These are phyloP conservation scores for Latheticus oryzae DNA, from an alignment of 2,888 invertebrate genomes.

Conservation along the genomic window DNA sequence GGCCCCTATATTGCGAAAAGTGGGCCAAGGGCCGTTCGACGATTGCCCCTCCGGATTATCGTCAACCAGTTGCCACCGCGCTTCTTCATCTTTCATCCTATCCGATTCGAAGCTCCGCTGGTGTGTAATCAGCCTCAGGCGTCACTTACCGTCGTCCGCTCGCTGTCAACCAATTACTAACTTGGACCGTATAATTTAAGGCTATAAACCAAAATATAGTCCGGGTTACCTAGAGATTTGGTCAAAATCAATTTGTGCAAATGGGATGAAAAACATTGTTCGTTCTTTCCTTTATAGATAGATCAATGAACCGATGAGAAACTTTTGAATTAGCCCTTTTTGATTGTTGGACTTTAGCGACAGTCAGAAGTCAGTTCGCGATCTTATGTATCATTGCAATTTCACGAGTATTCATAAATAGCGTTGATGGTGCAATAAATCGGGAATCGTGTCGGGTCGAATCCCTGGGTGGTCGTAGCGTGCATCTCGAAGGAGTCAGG, in stretches of 20 bases:
- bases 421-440: constrained; percentile 63
- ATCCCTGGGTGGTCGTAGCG: constrained; percentile 63
- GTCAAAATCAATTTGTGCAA: constrained; percentile 44
- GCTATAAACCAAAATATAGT: constrained; percentile 65
- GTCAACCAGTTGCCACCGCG: constrained; percentile 37
- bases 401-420: constrained; percentile 65
- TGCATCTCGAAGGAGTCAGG: constrained; percentile 58
- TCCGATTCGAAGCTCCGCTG: constrained; percentile 23
- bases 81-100: constrained; percentile 26
- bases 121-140: constrained; percentile 40
- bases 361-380: constrained; percentile 27
- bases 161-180: constrained; percentile 63
- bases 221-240: constrained; percentile 47
- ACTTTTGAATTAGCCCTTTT: background rate
- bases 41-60: constrained; percentile 38
- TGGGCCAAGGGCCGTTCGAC: constrained; percentile 41
- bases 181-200: constrained; percentile 64
- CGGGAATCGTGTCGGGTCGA: constrained; percentile 61
- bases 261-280: constrained; percentile 32
- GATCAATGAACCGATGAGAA: constrained; percentile 20
- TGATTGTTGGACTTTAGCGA: constrained; percentile 5
- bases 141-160: constrained; percentile 42
- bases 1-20: constrained; percentile 44
- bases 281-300: constrained; percentile 13
- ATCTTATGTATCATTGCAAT: constrained; percentile 61